Conservation (phyloP, 2,113 vertebrate species). For the Cavia aperea region DNA sequence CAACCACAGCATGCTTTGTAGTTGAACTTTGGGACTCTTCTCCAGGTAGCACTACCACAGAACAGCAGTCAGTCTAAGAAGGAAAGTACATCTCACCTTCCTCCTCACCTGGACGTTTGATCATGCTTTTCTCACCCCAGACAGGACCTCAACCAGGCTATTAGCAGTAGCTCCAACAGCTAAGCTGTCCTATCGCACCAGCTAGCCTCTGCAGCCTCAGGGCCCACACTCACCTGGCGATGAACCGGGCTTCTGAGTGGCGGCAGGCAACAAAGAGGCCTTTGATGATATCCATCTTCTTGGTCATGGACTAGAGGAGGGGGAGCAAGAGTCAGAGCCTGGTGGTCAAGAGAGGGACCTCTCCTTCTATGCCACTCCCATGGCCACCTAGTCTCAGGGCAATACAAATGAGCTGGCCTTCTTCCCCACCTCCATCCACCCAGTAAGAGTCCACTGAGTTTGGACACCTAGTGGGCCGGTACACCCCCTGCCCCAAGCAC, state of each 20-base stretch:
- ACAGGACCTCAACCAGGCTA: rapidly evolving
- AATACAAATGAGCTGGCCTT: not conserved
- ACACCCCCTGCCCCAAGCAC: no score
- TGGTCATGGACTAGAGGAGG: constrained; percentile 83
- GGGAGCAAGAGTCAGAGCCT: not conserved
- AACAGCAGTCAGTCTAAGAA: rapidly evolving
- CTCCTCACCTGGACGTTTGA: rapidly evolving
- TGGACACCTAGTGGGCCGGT: rapidly evolving
- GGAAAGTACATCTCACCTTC: not conserved
- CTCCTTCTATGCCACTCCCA: no score
- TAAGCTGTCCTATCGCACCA: rapidly evolving
- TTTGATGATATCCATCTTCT: constrained; percentile 94
- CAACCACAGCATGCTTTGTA: not conserved
- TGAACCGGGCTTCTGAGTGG: constrained; percentile 88
- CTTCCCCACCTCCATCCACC: no score
- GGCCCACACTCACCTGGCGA: constrained; percentile 80
- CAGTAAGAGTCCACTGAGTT: not conserved
- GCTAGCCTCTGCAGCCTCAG: not conserved
- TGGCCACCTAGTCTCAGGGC: rapidly evolving
- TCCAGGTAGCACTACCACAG: not conserved
- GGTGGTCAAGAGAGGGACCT: not conserved
- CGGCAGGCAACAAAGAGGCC: constrained; percentile 90
- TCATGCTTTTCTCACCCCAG: not conserved
- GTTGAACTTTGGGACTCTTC: not conserved
- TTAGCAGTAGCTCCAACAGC: rapidly evolving